Conservation (phyloP, 2,797 vertebrate species). For the Rhyacichthys aspro region DNA sequence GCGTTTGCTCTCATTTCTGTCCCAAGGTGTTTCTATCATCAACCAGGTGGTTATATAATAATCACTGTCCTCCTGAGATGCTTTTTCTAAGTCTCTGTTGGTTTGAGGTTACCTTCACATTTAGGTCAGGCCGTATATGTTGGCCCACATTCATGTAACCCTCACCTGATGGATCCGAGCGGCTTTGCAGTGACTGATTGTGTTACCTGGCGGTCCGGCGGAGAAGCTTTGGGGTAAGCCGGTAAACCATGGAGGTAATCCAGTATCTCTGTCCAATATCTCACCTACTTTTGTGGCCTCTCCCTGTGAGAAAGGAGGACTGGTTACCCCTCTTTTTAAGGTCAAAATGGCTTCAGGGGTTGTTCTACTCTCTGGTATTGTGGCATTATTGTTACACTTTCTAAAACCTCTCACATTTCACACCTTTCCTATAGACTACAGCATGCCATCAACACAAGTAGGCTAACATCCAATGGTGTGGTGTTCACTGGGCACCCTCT, state of each 20-base stretch:
- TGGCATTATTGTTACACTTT: slow-evolving; percentile 23
- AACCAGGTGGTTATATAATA: slow-evolving; percentile 49
- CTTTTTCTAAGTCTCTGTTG: slow-evolving; percentile 19
- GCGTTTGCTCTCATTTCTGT: slow-evolving; percentile 51
- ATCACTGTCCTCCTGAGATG: slow-evolving; percentile 10
- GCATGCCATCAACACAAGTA: not conserved
- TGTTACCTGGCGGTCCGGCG: slow-evolving; percentile 47
- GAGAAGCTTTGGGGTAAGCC: slow-evolving; percentile 46
- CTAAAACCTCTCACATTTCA: not conserved
- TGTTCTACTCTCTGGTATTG: slow-evolving; percentile 17
- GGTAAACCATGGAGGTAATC: too few relatives aligned
- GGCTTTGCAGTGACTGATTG: slow-evolving; percentile 59
- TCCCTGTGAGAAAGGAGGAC: slow-evolving; percentile 17
- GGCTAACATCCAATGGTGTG: too few relatives aligned
- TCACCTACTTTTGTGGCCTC: slow-evolving; percentile 44
- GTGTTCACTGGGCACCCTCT: too few relatives aligned
- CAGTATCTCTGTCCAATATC: slow-evolving; percentile 40
- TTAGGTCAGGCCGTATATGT: slow-evolving; percentile 67
- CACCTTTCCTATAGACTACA: not conserved
- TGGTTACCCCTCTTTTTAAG: not conserved
- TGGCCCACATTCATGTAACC: slow-evolving; percentile 68
- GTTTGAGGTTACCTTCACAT: slow-evolving; percentile 65
- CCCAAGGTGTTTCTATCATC: slow-evolving; percentile 27
- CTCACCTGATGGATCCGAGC: slow-evolving; percentile 45
- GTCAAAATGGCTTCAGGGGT: slow-evolving; percentile 4